These are phyloP conservation scores for Perca fluviatilis DNA, from an alignment of 2,113 vertebrate species.

Conservation along the genomic window DNA sequence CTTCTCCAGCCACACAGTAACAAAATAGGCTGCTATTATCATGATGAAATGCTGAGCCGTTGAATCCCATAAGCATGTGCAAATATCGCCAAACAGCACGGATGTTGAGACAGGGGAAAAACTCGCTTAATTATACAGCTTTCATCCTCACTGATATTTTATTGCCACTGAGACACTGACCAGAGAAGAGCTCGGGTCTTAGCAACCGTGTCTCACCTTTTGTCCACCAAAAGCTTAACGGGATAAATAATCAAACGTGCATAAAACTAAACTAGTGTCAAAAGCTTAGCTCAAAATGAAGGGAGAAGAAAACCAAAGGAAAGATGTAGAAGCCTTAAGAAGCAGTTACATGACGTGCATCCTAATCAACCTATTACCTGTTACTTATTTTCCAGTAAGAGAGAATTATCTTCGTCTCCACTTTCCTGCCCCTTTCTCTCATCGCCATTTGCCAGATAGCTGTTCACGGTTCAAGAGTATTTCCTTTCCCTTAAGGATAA, in stretches of 20 bases:
- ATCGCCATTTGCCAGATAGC: background rate
- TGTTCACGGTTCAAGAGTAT: background rate
- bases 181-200: constrained; percentile 3
- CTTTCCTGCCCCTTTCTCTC: background rate
- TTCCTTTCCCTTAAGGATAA: background rate
- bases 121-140: constrained; percentile 57
- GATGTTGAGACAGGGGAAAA: constrained; percentile 42
- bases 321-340: background rate
- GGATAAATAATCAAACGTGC: background rate
- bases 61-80: constrained; percentile 47
- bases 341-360: background rate
- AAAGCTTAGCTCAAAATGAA: background rate
- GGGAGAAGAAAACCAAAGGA: background rate
- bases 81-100: constrained; percentile 50
- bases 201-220: background rate
- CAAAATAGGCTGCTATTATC: constrained; percentile 57
- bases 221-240: background rate
- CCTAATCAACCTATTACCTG: background rate
- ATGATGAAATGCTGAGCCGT: constrained; percentile 53
- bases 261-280: background rate
- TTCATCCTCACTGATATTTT: constrained; percentile 28
- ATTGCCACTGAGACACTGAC: constrained; percentile 14
- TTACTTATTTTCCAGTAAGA: background rate
- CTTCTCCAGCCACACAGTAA: constrained; percentile 33
- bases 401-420: background rate